Conservation (phyloP, 2,797 vertebrate species). For the Cichlasoma orientale region DNA sequence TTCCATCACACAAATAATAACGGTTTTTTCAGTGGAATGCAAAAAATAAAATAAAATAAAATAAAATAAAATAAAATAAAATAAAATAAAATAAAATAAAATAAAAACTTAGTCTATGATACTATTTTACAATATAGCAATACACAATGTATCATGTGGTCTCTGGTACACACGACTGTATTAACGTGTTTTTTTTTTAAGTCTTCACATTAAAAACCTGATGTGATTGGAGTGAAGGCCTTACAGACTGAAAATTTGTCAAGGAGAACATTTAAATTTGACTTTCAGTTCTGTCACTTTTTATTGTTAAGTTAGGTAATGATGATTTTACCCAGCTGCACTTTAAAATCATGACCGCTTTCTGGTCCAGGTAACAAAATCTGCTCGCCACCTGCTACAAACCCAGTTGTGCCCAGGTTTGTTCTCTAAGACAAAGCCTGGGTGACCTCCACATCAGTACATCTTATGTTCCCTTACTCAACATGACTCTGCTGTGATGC, state of each 20-base stretch:
- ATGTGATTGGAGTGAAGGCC: not conserved
- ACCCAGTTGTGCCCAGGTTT: constrained; percentile 35
- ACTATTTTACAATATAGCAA: not conserved
- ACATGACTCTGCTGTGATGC: constrained; percentile 39
- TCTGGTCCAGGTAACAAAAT: constrained; percentile 61
- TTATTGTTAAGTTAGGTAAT: not conserved
- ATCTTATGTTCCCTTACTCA: constrained; percentile 38
- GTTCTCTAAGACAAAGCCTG: constrained; percentile 50
- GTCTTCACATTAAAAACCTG: not conserved
- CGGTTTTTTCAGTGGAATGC: not conserved
- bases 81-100: not conserved
- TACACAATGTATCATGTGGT: not conserved
- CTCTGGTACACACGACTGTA: not conserved
- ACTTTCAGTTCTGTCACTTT: not conserved
- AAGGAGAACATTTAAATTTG: not conserved
- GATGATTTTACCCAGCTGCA: constrained; percentile 21
- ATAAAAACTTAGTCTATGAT: not conserved
- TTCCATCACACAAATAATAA: constrained; percentile 14
- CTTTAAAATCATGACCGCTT: constrained; percentile 33
- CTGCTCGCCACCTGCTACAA: constrained; percentile 64
- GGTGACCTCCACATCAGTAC: constrained; percentile 57
- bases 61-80: not conserved
- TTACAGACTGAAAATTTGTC: not conserved
- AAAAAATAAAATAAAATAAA: not conserved
- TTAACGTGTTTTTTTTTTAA: not conserved